phyloP scores from a whole-genome alignment of 2,113 vertebrate genomes.

The Parotia lawesii region DNA sequence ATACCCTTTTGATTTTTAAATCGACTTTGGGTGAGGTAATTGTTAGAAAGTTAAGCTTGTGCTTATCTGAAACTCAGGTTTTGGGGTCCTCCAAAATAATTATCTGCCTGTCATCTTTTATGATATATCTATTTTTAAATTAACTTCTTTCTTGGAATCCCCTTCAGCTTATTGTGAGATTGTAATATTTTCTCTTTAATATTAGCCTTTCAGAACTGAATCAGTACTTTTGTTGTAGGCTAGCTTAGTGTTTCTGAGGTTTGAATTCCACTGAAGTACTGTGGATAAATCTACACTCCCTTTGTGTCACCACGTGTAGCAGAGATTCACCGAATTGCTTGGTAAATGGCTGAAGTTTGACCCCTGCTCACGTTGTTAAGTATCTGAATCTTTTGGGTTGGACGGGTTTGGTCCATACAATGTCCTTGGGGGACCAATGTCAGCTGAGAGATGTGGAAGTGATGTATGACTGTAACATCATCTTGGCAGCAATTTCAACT shows the following conservation, averaged over 20 bases:
- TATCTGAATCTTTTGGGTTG: background rate
- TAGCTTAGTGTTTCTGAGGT: background rate
- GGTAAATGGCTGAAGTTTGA: background rate
- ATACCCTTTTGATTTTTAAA: background rate
- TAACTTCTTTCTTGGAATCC: background rate
- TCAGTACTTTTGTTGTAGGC: background rate
- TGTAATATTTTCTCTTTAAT: background rate
- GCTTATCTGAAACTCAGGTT: background rate
- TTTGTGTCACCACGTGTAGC: background rate
- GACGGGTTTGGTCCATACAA: background rate
- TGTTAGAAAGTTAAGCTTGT: background rate
- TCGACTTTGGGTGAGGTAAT: background rate
- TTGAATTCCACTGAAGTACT: background rate
- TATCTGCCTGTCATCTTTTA: background rate
- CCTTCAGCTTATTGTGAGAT: background rate
- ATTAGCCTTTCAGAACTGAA: background rate
- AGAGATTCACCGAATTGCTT: background rate
- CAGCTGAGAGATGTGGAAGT: background rate
- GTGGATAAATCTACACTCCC: background rate
- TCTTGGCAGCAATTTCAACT: background rate
- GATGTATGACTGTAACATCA: background rate
- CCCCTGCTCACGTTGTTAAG: background rate
- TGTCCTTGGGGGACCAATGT: background rate
- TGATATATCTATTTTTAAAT: background rate
- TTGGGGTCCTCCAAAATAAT: background rate